Base-by-base conservation (phyloP, 2,113 vertebrate genomes). In the Theristicus caerulescens region DNA sequence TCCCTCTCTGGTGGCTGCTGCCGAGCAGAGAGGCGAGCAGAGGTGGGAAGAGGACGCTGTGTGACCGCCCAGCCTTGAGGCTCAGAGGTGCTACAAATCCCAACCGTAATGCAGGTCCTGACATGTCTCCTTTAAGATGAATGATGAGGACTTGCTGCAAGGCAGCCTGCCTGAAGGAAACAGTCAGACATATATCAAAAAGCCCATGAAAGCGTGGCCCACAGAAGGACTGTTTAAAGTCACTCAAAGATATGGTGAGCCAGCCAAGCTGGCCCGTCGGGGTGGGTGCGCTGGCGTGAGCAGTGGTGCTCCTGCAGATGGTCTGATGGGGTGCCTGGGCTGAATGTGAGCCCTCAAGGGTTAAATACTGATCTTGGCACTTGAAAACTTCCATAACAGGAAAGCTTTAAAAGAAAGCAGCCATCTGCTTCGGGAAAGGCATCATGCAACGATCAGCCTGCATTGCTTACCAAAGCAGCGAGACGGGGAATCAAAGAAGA, bases 331-430 rank as follows among this genome's bases (percentile, higher is more conserved):
- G 31, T 0, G 7, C 20, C 49, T 2, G 4, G 64, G 40, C 44
- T 58, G 54, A 54, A 57, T 26, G 57, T 11, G 51, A 94, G 47
- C 52, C 44, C 57, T 93, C 25, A 70, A 90, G 83, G 93, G 94
- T 95, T 98, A 97, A 97, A 67, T 72, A 81, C 58, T 94, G 87
- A 29, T 67, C 54, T 24, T 88, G 71, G 65, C 70, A 76, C 78
- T 89, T 82, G 76, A 62, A 72, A 17, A 88, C 78, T 86, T 92
- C 81, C 16, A 4, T 93, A 90, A 95, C 94, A 96, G 86, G 78
- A 87, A 95, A 93, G 89, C 82, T 97, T 90, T 97, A 96, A 94
- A 91, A 94, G 86, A 93, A 96, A 96, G 88, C 78, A 95, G 80
- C 92, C 96, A 86, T 86, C 86, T 96, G 94, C 94, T 95, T 91